Base-by-base conservation (phyloP, 2,113 vertebrate species). In the Boulengerochromis microlepis region DNA sequence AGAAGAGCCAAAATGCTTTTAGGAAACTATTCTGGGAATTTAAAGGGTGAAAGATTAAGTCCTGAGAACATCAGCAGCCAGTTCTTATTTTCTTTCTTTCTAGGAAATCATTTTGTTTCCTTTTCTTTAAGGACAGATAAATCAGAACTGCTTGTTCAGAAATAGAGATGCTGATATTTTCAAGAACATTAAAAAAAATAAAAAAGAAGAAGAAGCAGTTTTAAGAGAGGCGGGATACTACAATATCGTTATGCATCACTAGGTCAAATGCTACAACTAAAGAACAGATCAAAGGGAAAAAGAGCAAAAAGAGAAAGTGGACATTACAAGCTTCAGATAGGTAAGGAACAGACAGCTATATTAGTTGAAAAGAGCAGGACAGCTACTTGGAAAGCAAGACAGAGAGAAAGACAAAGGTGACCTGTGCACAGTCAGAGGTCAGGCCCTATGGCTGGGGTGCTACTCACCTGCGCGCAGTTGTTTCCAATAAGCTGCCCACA, bases 381-480 rank as follows among this genome's bases (percentile, higher is more conserved):
- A 40, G 31, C 88, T 69, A 86, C 80, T 87, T 64, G 52, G 38
- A 87, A 56, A 76, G 74, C 45, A 47, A 33, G 26, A 83, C 57
- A 47, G 19, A 88, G 15, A 83, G 19, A 87, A 57, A 82, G 52
- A 80, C 13, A 47, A 8, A 85, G 29, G 50, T 80, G 69, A 56
- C 87, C 84, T n/a, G 18, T 80, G 85, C 69, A 86, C 52, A 85
- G 59, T 35, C 31, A 29, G 69, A 89, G 85, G 35, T 69, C 86
- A 78, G 69, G 81, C 22, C 13, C 87, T 78, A 50, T 52, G 57
- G 82, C 84, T 84, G 74, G 61, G 47, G 7, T 66, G 80, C 84
- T 86, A 96, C 97, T 97, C 91, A 97, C 97, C 97, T 96, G 82
- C 85, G 93, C 59, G 91, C 88, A 82, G 93, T 90, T 40, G 86